Evolutionary conservation across 2,888 invertebrate genomes (phyloP).

Genomic region (Sycophila texana): DNA sequence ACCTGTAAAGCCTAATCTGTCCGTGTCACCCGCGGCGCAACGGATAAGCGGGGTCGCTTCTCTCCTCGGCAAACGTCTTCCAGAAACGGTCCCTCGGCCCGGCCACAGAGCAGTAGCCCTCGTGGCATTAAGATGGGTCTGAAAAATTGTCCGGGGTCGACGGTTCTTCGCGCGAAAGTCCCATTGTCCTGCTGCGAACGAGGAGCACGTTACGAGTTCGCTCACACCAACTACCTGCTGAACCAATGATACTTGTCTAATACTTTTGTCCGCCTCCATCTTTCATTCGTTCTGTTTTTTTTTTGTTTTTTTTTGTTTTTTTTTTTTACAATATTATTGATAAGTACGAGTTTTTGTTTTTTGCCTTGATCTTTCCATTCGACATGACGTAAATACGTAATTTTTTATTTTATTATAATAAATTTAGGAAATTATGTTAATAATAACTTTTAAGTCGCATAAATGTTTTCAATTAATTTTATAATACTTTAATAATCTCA

Average conservation of each 20-base stretch:
- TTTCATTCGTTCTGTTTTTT: not conserved
- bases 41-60: slow-evolving; percentile 58
- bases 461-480: too few species aligned
- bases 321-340: not conserved
- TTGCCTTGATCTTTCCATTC: too few species aligned
- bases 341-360: too few species aligned
- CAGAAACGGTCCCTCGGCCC: slow-evolving; percentile 66
- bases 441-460: too few species aligned
- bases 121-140: slow-evolving; percentile 59
- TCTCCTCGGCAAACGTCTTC: slow-evolving; percentile 69
- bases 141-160: slow-evolving; percentile 56
- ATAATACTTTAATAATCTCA: too few species aligned
- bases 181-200: slow-evolving; percentile 54
- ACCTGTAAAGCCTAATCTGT: slow-evolving; percentile 72
- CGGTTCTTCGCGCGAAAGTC: slow-evolving; percentile 42
- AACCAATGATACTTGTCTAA: slow-evolving; percentile 56
- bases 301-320: not conserved
- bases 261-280: slow-evolving; percentile 17
- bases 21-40: slow-evolving; percentile 64
- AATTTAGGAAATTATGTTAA: too few species aligned
- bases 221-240: slow-evolving; percentile 58
- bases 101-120: slow-evolving; percentile 59
- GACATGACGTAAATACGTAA: too few species aligned
- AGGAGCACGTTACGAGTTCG: slow-evolving; percentile 57
- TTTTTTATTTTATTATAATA: too few species aligned